These are phyloP conservation scores for Petrolisthes cinctipes DNA, from an alignment of 2,888 invertebrate species.

Conservation along the genomic window DNA sequence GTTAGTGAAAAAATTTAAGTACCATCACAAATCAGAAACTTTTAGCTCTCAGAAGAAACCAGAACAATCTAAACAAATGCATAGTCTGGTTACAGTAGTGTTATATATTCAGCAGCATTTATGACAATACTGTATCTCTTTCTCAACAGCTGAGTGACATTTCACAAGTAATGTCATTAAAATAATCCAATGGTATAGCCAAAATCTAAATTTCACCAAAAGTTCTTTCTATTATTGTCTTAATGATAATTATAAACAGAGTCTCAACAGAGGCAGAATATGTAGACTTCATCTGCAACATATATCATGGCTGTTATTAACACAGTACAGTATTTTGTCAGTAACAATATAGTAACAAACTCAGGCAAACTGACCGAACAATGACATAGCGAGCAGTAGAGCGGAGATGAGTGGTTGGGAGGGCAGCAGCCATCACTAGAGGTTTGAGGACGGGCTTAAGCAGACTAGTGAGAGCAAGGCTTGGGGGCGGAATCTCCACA, in stretches of 20 bases:
- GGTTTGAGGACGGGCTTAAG: constrained; percentile 38
- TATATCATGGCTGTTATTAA: not conserved
- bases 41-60: too few relatives aligned
- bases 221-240: too few relatives aligned
- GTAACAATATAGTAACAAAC: not conserved
- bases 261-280: too few relatives aligned
- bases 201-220: not conserved
- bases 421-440: constrained; percentile 24
- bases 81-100: too few relatives aligned
- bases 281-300: not conserved
- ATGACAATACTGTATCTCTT: not conserved
- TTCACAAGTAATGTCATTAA: not conserved
- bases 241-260: too few relatives aligned
- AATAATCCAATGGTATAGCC: not conserved
- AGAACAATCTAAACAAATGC: too few relatives aligned
- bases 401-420: constrained; percentile 49
- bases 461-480: constrained; percentile 26
- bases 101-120: too few relatives aligned
- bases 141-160: not conserved
- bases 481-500: constrained; percentile 40
- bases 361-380: constrained; percentile 22
- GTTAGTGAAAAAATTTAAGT: too few relatives aligned
- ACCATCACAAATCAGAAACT: too few relatives aligned
- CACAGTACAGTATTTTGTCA: not conserved
- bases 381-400: constrained; percentile 30